phyloP scores from a whole-genome alignment of 2,113 vertebrate genomes.

The Sceloporus undulatus region DNA sequence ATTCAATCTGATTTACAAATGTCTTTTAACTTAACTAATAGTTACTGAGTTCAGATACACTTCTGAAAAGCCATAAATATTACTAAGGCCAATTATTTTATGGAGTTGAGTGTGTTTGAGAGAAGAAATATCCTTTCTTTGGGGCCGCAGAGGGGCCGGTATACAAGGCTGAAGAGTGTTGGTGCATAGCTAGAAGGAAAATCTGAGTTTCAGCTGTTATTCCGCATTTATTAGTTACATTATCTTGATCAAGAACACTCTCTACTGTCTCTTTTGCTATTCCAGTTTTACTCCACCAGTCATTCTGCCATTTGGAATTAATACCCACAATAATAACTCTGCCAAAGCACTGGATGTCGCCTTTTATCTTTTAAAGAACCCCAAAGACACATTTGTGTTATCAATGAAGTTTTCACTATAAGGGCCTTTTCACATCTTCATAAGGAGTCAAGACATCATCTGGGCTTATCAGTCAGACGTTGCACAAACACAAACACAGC shows the following conservation, averaged over 20 bases:
- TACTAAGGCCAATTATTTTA: neutral
- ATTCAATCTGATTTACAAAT: no score
- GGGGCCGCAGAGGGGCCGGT: no score
- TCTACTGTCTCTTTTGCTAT: no score
- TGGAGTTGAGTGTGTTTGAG: neutral
- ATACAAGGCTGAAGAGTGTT: neutral
- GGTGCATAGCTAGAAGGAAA: neutral
- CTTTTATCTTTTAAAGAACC: constrained; percentile 55
- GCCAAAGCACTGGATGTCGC: constrained; percentile 19
- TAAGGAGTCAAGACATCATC: constrained; percentile 11
- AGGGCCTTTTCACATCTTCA: constrained; percentile 40
- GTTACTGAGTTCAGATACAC: neutral
- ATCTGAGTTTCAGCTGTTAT: neutral
- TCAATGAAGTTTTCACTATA: constrained; percentile 47
- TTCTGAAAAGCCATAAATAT: neutral
- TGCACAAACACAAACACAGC: neutral
- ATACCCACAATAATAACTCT: neutral
- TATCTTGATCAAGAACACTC: neutral
- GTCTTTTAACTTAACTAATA: neutral
- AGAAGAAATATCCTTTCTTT: neutral
- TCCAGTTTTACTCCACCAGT: constrained; percentile 31
- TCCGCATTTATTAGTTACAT: neutral
- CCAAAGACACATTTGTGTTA: constrained; percentile 51
- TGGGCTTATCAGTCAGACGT: constrained; percentile 42
- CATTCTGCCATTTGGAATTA: constrained; percentile 42